These are phyloP conservation scores for Hypsibius dujardini DNA, from an alignment of 1,140 invertebrate genomes.

Conservation along the genomic window DNA sequence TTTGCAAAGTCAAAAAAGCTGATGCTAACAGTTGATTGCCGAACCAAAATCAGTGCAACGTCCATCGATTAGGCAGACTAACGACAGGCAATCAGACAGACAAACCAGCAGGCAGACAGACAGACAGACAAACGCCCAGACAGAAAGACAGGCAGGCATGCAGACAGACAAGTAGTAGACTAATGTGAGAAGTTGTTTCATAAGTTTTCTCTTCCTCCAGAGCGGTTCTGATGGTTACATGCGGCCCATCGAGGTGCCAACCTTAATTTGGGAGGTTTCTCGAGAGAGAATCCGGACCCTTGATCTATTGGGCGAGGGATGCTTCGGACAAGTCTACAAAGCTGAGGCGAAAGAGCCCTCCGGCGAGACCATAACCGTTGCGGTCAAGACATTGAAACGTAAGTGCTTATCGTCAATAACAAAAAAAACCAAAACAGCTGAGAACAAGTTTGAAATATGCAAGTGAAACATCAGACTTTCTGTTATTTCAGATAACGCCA, in stretches of 20 bases:
- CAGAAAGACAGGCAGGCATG: too few species aligned
- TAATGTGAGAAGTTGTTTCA: too few species aligned
- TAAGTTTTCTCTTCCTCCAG: not conserved
- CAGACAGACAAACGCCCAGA: too few species aligned
- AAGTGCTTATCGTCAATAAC: constrained; percentile 18
- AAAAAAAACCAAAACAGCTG: not conserved
- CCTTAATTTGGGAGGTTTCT: constrained; percentile 69
- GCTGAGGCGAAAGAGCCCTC: constrained; percentile 24
- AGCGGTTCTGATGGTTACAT: not conserved
- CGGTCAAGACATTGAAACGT: constrained; percentile 23
- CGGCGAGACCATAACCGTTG: constrained; percentile 17
- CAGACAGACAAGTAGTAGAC: too few species aligned
- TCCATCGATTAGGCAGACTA: too few species aligned
- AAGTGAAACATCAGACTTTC: constrained; percentile 18
- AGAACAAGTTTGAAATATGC: not conserved
- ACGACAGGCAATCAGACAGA: too few species aligned
- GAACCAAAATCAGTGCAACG: too few species aligned
- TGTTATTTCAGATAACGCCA: constrained; percentile 51
- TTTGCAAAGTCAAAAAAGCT: too few species aligned
- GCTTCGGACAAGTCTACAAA: constrained; percentile 80
- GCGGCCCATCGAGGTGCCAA: not conserved
- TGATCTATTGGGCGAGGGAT: constrained; percentile 74
- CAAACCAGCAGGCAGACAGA: too few species aligned
- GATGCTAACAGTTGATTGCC: too few species aligned
- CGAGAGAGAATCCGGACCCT: constrained; percentile 66